These are phyloP conservation scores for Poecilia gillii DNA, from an alignment of 2,797 vertebrate genomes.

Conservation along the genomic window DNA sequence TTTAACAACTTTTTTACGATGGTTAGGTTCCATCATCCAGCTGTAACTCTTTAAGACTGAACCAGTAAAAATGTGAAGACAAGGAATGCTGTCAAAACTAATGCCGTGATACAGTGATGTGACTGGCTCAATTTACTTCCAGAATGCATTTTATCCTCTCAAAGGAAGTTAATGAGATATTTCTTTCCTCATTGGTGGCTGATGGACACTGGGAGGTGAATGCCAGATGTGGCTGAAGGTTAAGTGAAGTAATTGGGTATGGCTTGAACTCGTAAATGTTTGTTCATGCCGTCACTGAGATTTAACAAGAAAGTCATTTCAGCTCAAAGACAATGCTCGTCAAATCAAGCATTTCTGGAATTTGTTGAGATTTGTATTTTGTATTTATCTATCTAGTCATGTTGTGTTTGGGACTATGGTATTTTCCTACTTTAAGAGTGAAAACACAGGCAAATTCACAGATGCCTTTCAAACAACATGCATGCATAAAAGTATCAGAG, in stretches of 20 bases:
- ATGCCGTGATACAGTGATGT: constrained; percentile 11
- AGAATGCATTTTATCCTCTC: constrained; percentile 47
- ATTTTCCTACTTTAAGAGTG: constrained; percentile 16
- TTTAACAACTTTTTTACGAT: neutral
- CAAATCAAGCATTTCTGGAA: constrained; percentile 42
- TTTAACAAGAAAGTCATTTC: constrained; percentile 46
- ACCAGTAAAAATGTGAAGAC: constrained; percentile 10
- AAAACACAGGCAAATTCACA: constrained; percentile 21
- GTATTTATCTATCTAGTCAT: neutral
- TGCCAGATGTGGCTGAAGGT: constrained; percentile 42
- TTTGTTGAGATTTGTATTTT: constrained; percentile 17
- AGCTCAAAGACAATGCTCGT: constrained; percentile 35
- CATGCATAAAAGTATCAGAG: constrained; percentile 64
- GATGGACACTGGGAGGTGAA: constrained; percentile 44
- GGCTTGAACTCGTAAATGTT: constrained; percentile 42
- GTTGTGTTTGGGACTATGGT: neutral
- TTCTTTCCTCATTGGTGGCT: constrained; percentile 26
- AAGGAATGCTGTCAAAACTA: neutral
- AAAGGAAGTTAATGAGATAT: constrained; percentile 52
- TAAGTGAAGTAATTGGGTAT: constrained; percentile 54
- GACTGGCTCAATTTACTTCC: constrained; percentile 35
- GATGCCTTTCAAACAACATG: constrained; percentile 45
- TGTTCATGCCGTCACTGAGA: constrained; percentile 28
- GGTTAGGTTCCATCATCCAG: constrained; percentile 14
- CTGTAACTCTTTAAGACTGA: neutral